Evolutionary conservation across 2,888 invertebrate genomes (phyloP).

Genomic region (Sympetrum striolatum): DNA sequence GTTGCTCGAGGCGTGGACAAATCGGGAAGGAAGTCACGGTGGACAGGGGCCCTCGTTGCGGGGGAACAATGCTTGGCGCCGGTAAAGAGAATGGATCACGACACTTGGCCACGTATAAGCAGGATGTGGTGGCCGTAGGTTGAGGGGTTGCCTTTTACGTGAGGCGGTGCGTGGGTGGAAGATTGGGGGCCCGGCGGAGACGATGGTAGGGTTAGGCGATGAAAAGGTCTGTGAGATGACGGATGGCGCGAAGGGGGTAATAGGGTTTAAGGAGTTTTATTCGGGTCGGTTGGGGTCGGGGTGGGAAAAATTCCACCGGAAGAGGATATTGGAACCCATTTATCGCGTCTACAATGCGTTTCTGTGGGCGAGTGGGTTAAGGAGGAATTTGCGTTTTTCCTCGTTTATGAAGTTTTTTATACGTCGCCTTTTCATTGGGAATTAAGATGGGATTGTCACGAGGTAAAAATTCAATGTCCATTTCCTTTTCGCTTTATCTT

Average conservation of each 20-base stretch:
- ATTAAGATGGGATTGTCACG: too few species aligned
- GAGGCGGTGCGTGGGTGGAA: neutral
- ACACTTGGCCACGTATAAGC: neutral
- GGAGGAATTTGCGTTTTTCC: too few species aligned
- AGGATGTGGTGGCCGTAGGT: neutral
- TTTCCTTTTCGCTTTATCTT: too few species aligned
- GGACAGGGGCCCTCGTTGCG: neutral
- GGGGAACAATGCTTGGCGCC: neutral
- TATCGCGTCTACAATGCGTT: neutral
- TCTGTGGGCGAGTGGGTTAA: neutral
- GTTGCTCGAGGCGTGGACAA: neutral
- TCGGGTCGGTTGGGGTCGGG: neutral
- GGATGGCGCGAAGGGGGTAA: neutral
- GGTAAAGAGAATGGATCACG: neutral
- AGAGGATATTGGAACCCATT: neutral
- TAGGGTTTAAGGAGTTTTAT: neutral
- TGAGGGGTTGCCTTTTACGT: neutral
- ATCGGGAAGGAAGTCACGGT: neutral
- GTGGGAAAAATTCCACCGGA: neutral
- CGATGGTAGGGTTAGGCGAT: neutral
- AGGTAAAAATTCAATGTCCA: too few species aligned
- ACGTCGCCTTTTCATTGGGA: too few species aligned
- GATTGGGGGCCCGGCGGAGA: neutral
- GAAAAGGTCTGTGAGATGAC: neutral
- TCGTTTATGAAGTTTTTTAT: too few species aligned